Percentiles rank a stretch among this genome's conserved stretches.
Conservation (phyloP, 2,113 vertebrate species). For the Burhinus bistriatus region DNA sequence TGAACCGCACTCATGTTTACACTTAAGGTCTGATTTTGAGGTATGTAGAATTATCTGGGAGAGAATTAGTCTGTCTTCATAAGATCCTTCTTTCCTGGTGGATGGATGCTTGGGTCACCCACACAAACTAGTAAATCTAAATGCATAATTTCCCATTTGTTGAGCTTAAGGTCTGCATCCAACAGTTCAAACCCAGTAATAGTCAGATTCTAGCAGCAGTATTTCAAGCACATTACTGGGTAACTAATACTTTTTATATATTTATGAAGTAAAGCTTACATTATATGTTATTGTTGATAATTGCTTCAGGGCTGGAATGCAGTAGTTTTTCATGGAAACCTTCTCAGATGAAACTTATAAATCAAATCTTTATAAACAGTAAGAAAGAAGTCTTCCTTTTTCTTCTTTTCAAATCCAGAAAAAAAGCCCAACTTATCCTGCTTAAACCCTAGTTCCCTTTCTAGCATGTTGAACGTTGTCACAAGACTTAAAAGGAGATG, state of each 20-base stretch:
- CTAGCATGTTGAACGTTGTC: background rate
- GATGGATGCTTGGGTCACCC: background rate
- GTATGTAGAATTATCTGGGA: background rate
- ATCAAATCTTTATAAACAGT: background rate
- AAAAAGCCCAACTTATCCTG: background rate
- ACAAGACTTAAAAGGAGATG: background rate
- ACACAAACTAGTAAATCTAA: background rate
- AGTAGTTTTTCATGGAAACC: background rate
- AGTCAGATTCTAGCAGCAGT: background rate
- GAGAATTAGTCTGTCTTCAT: background rate
- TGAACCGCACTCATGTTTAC: background rate
- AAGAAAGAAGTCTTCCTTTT: background rate
- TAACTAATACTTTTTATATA: background rate
- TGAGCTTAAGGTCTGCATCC: background rate
- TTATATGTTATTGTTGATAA: background rate
- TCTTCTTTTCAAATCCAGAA: background rate
- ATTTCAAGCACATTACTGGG: background rate
- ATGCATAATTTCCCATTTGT: background rate
- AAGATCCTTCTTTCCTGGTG: background rate
- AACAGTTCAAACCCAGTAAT: background rate
- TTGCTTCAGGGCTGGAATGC: background rate
- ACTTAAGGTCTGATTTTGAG: background rate
- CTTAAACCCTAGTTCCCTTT: background rate
- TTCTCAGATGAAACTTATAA: background rate
- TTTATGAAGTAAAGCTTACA: background rate